Evolutionary conservation across 2,113 vertebrate species (phyloP).

Genomic region (Phoxinus phoxinus): DNA sequence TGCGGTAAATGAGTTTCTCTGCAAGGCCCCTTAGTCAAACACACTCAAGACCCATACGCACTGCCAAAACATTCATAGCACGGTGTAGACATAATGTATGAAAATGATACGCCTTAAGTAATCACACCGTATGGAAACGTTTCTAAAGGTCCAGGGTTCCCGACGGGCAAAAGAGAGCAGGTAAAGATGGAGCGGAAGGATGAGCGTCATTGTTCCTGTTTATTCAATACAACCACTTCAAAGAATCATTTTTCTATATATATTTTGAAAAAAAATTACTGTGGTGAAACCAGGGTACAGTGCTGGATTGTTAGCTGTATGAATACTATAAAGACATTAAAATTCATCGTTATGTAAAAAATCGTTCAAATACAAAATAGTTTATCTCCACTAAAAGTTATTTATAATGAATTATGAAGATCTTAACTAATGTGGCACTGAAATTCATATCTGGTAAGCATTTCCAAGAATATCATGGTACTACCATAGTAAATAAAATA

Average conservation of each 20-base stretch:
- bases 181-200: constrained; percentile 2
- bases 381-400: background rate
- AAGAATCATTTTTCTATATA: background rate
- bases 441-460: background rate
- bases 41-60: constrained; percentile 69
- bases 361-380: background rate
- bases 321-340: no score
- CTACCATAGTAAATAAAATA: background rate
- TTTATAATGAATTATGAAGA: background rate
- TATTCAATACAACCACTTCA: background rate
- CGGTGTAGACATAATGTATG: constrained; percentile 62
- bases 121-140: constrained; percentile 35
- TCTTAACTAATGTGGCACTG: background rate
- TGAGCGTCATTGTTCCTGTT: background rate
- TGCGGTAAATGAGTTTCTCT: constrained; percentile 63
- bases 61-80: constrained; percentile 73
- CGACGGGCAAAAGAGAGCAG: background rate
- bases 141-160: constrained; percentile 1
- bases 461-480: background rate
- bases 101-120: constrained; percentile 57
- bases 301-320: no score
- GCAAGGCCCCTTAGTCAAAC: constrained; percentile 76
- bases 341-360: background rate
- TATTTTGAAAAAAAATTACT: no score
- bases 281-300: no score